These are phyloP conservation scores for Adoxophyes honmai DNA, from an alignment of 1,140 invertebrate species.

Conservation along the genomic window DNA sequence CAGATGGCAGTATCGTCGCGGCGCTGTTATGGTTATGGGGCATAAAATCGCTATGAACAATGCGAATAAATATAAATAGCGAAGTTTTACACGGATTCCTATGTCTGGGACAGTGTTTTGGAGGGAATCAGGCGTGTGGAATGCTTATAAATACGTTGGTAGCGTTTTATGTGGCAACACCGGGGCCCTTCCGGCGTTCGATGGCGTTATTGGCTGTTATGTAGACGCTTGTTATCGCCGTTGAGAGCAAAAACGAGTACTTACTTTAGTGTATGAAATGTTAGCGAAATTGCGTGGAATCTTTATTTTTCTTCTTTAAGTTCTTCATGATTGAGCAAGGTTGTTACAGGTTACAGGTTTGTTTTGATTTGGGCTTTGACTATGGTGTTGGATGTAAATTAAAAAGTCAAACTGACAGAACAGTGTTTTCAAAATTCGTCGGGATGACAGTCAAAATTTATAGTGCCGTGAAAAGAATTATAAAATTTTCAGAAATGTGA, in stretches of 20 bases:
- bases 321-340: too few species aligned
- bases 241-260: background rate
- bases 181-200: background rate
- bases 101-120: background rate
- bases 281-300: too few species aligned
- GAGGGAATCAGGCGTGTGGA: background rate
- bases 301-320: too few species aligned
- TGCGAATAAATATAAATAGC: slow-evolving; percentile 13
- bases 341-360: too few species aligned
- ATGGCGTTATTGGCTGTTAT: background rate
- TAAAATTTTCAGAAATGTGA: slow-evolving; percentile 1
- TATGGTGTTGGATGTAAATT: too few species aligned
- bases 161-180: too few species aligned
- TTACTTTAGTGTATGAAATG: too few species aligned
- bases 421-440: slow-evolving; percentile 5
- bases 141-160: background rate
- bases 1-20: background rate
- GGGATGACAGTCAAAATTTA: slow-evolving; percentile 50
- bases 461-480: slow-evolving; percentile 42
- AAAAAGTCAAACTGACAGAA: too few species aligned
- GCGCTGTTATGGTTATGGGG: slow-evolving; percentile 8
- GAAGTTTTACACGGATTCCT: background rate
- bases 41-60: slow-evolving; percentile 12
- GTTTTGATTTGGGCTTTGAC: too few species aligned
- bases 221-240: background rate